These are phyloP conservation scores for Aldrovandia affinis DNA, from an alignment of 2,797 vertebrate genomes.

Conservation along the genomic window DNA sequence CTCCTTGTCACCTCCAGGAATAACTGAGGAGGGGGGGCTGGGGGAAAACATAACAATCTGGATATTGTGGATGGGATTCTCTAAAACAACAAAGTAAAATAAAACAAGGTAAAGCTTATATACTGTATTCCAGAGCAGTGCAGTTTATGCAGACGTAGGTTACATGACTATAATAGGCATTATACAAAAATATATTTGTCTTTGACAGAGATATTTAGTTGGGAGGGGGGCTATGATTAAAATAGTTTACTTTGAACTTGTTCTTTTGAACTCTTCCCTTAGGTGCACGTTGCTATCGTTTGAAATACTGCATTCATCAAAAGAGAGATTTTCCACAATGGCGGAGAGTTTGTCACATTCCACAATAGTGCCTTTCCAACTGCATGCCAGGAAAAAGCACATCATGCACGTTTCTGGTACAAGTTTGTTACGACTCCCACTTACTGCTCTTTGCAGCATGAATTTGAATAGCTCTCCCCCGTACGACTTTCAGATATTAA, in stretches of 20 bases:
- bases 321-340: constrained; percentile 5
- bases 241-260: constrained; percentile 13
- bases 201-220: constrained; percentile 10
- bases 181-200: constrained; percentile 21
- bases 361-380: constrained; percentile 4
- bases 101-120: constrained; percentile 1
- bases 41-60: not conserved
- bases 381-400: constrained; percentile 18
- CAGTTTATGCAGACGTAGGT: not conserved
- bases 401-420: not conserved
- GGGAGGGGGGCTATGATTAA: not conserved
- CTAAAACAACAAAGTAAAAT: constrained; percentile 25
- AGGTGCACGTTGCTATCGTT: not conserved
- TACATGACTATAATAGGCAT: constrained; percentile 5
- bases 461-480: not conserved
- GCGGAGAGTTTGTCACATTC: constrained; percentile 22
- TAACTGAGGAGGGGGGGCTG: not conserved
- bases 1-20: not conserved
- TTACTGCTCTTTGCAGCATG: not conserved
- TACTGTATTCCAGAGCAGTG: constrained; percentile 13
- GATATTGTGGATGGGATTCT: constrained; percentile 22
- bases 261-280: constrained; percentile 11
- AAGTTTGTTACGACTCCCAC: not conserved
- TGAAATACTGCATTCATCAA: constrained; percentile 14
- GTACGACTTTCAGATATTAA: constrained; percentile 13